These are phyloP conservation scores for Phragmatobia fuliginosa DNA, from an alignment of 2,888 invertebrate genomes.

Conservation along the genomic window DNA sequence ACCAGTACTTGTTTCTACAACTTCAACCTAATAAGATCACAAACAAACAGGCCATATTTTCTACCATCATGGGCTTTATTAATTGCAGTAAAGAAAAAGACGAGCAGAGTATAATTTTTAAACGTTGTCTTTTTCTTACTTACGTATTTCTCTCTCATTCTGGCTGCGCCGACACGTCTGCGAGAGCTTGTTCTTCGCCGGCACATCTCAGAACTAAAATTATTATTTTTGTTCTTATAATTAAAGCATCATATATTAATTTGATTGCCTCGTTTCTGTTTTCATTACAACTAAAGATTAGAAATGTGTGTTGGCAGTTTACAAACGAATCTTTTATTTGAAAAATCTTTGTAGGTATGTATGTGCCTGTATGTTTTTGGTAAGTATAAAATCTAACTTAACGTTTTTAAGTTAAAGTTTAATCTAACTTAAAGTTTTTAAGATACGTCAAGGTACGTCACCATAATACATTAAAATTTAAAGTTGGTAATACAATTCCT, in stretches of 20 bases:
- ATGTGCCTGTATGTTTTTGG: background rate
- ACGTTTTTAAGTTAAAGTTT: too few species aligned
- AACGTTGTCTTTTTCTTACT: conserved; percentile 48
- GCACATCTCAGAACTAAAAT: conserved; percentile 32
- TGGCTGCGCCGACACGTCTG: conserved; percentile 76
- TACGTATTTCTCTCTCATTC: conserved; percentile 54
- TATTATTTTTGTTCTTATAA: conserved; percentile 23
- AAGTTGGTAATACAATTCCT: background rate
- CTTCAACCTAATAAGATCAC: conserved; percentile 27
- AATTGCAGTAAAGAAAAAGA: conserved; percentile 29
- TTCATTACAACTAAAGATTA: conserved; percentile 10
- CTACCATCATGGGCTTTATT: conserved; percentile 31
- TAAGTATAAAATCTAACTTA: background rate
- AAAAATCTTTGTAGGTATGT: background rate
- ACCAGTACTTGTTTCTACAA: conserved; percentile 19
- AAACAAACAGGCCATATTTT: conserved; percentile 28
- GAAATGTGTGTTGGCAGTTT: conserved; percentile 2
- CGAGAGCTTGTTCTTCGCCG: conserved; percentile 44
- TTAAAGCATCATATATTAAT: conserved; percentile 27
- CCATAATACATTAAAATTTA: too few species aligned
- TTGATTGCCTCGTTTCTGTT: conserved; percentile 18
- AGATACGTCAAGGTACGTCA: background rate
- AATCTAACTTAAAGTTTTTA: too few species aligned
- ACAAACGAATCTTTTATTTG: background rate
- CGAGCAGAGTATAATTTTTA: conserved; percentile 31